Percentiles rank a stretch among this genome's conserved stretches.
Conservation (phyloP, 2,797 vertebrate genomes). For the Carapus acus region DNA sequence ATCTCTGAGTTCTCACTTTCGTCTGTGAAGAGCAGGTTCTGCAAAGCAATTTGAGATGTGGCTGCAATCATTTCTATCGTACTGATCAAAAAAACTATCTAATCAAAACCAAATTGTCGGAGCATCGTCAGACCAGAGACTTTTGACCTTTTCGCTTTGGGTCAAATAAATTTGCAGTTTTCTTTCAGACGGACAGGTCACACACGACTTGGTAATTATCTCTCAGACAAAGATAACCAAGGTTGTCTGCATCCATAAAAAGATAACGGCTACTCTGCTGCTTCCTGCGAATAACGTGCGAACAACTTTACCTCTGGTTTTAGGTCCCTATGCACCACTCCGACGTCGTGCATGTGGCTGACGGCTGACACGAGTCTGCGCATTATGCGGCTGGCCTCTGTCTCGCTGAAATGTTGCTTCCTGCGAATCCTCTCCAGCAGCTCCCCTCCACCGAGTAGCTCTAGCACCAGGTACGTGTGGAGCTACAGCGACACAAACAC, state of each 20-base stretch:
- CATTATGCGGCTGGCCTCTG: constrained; percentile 96
- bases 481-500: constrained; percentile 69
- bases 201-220: constrained; percentile 42
- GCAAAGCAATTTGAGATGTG: constrained; percentile 49
- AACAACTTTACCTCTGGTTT: constrained; percentile 87
- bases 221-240: constrained; percentile 23
- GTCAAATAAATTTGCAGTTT: constrained; percentile 52
- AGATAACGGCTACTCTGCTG: constrained; percentile 12
- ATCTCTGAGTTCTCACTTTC: constrained; percentile 96
- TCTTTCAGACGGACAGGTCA: constrained; percentile 42
- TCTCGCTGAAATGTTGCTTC: constrained; percentile 95
- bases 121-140: constrained; percentile 36
- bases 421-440: constrained; percentile 92
- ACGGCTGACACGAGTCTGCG: constrained; percentile 92
- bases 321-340: constrained; percentile 93
- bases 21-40: constrained; percentile 97
- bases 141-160: constrained; percentile 39
- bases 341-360: constrained; percentile 98
- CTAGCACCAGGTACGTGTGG: constrained; percentile 93
- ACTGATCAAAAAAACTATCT: constrained; percentile 28
- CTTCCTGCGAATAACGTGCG: not conserved
- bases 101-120: constrained; percentile 50
- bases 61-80: constrained; percentile 56
- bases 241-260: constrained; percentile 22
- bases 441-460: constrained; percentile 91